Conservation (phyloP, 2,888 invertebrate species). For the Molorchus minor region DNA sequence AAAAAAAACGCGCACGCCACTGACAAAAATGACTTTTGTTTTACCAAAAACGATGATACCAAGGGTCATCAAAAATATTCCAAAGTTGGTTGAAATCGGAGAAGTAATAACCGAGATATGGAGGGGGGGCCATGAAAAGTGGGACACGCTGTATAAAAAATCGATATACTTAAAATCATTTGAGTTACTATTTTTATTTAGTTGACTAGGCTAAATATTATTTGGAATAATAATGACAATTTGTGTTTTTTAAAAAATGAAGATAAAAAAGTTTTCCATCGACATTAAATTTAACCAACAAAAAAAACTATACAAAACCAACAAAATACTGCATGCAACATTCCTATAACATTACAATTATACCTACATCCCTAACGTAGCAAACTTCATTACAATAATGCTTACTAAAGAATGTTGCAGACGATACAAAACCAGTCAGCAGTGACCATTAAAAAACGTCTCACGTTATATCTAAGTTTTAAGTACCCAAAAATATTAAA, state of each 20-base stretch:
- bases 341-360: neutral
- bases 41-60: too few relatives aligned
- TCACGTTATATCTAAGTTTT: slow-evolving; percentile 9
- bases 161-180: too few relatives aligned
- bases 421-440: neutral
- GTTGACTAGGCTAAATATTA: too few relatives aligned
- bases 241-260: neutral
- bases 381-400: neutral
- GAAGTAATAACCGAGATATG: too few relatives aligned
- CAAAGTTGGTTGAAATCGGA: too few relatives aligned
- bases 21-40: too few relatives aligned
- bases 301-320: slow-evolving; percentile 21
- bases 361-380: too few relatives aligned
- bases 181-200: too few relatives aligned
- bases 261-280: slow-evolving; percentile 16
- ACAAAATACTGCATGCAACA: neutral
- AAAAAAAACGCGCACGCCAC: too few relatives aligned
- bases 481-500: slow-evolving; percentile 21
- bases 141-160: too few relatives aligned
- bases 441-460: neutral
- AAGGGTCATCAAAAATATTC: too few relatives aligned
- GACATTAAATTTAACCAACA: slow-evolving; percentile 10
- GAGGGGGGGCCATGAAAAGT: too few relatives aligned
- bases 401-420: neutral
- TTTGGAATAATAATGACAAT: slow-evolving; percentile 15